phyloP scores from a whole-genome alignment of 2,113 vertebrate genomes.

The Recurvirostra avosetta region DNA sequence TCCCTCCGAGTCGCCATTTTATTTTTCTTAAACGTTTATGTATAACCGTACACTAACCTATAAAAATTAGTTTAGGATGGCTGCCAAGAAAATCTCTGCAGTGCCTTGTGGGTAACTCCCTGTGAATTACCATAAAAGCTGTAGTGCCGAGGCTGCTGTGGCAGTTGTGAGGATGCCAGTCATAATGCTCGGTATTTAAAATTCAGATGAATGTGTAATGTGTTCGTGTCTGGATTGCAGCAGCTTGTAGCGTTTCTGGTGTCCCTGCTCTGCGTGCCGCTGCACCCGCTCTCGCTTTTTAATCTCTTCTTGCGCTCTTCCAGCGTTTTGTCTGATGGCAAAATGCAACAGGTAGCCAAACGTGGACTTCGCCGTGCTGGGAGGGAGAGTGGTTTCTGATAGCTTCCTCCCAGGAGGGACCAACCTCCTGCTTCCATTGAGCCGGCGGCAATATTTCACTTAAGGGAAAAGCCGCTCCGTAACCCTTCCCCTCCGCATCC shows the following conservation, averaged over 20 bases:
- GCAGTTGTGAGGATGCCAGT: conserved; percentile 50
- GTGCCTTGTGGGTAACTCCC: conserved; percentile 78
- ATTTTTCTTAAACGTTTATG: conserved; percentile 35
- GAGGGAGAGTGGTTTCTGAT: conserved; percentile 46
- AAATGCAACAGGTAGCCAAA: conserved; percentile 29
- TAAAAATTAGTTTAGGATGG: conserved; percentile 74
- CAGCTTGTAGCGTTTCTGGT: background rate
- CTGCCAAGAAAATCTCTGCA: conserved; percentile 75
- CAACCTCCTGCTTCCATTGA: background rate
- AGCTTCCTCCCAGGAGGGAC: conserved; percentile 28
- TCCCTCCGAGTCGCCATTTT: background rate
- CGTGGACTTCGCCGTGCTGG: background rate
- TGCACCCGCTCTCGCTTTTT: background rate
- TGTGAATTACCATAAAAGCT: conserved; percentile 73
- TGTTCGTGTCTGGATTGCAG: background rate
- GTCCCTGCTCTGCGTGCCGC: background rate
- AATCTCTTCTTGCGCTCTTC: accelerated
- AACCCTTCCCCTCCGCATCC: background rate
- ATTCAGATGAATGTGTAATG: conserved; percentile 59
- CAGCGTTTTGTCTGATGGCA: background rate
- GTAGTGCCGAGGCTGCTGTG: conserved; percentile 38
- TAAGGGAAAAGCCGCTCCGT: background rate
- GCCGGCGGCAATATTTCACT: background rate
- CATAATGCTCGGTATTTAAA: conserved; percentile 63
- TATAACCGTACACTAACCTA: conserved; percentile 54